Conservation (phyloP, 2,888 invertebrate species). For the Eucriotettix oculatus region DNA sequence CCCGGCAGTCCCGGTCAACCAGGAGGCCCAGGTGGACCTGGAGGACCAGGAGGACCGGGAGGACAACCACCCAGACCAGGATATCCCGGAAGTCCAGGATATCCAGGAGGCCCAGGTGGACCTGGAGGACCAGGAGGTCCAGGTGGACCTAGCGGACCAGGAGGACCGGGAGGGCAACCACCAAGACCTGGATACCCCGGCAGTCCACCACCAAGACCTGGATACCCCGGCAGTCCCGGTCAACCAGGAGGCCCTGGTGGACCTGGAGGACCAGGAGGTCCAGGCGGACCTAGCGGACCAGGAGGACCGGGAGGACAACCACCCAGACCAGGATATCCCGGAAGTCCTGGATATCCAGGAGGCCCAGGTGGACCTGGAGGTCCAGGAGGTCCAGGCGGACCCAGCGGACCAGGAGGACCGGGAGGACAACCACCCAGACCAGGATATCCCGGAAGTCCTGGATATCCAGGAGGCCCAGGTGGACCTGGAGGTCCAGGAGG, state of each 20-base stretch:
- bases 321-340: slow-evolving; percentile 6
- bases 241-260: slow-evolving; percentile 1
- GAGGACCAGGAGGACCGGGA: slow-evolving; percentile 18
- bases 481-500: slow-evolving; percentile 6
- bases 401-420: slow-evolving; percentile 7
- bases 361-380: slow-evolving; percentile 5
- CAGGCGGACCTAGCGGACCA: slow-evolving; percentile 14
- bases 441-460: slow-evolving; percentile 7
- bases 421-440: slow-evolving; percentile 9
- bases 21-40: slow-evolving; percentile 8
- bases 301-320: slow-evolving; percentile 10
- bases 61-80: slow-evolving; percentile 5
- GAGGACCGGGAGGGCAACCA: slow-evolving; percentile 15
- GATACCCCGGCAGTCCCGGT: slow-evolving; percentile 10
- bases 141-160: slow-evolving; percentile 18
- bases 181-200: slow-evolving; percentile 14
- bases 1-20: slow-evolving; percentile 5
- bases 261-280: slow-evolving; percentile 9
- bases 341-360: slow-evolving; percentile 9
- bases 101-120: slow-evolving; percentile 19
- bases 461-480: slow-evolving; percentile 6
- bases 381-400: slow-evolving; percentile 8
- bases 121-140: slow-evolving; percentile 16
- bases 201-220: slow-evolving; percentile 16
- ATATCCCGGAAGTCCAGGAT: slow-evolving; percentile 3